Evolutionary conservation across 2,113 vertebrate species (phyloP).

Genomic region (Serilophus lunatus): DNA sequence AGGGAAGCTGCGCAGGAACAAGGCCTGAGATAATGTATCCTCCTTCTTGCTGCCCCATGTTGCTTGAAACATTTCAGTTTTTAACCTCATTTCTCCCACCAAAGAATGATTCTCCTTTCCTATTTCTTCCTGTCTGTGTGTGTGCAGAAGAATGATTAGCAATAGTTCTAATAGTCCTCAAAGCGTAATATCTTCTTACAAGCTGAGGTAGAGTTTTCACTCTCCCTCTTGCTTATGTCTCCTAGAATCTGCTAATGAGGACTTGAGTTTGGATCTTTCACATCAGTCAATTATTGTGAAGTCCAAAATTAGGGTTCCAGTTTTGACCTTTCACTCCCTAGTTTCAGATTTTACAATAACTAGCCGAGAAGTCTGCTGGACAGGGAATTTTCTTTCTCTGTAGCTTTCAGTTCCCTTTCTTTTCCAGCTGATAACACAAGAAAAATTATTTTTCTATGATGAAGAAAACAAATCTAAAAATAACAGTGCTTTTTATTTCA

Average conservation of each 20-base stretch:
- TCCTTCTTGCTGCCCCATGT: neutral
- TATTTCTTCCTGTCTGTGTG: neutral
- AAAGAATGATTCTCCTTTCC: neutral
- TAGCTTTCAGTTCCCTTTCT: neutral
- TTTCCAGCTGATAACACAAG: neutral
- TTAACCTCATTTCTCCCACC: neutral
- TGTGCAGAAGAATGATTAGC: neutral
- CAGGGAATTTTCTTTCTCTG: neutral
- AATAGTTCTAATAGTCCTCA: neutral
- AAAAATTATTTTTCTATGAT: neutral
- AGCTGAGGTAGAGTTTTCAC: neutral
- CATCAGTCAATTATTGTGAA: neutral
- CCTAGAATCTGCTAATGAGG: neutral
- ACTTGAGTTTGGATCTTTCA: neutral
- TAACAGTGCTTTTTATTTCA: neutral
- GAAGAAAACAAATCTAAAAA: neutral
- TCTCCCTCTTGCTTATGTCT: neutral
- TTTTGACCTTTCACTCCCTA: neutral
- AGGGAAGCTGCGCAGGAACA: neutral
- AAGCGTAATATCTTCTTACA: neutral
- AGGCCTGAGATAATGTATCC: neutral
- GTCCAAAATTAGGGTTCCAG: neutral
- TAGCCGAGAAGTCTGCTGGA: neutral
- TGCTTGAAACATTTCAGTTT: neutral
- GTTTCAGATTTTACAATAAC: neutral